Evolutionary conservation across 2,888 invertebrate species (phyloP).

Genomic region (Leucophenga maculata): DNA sequence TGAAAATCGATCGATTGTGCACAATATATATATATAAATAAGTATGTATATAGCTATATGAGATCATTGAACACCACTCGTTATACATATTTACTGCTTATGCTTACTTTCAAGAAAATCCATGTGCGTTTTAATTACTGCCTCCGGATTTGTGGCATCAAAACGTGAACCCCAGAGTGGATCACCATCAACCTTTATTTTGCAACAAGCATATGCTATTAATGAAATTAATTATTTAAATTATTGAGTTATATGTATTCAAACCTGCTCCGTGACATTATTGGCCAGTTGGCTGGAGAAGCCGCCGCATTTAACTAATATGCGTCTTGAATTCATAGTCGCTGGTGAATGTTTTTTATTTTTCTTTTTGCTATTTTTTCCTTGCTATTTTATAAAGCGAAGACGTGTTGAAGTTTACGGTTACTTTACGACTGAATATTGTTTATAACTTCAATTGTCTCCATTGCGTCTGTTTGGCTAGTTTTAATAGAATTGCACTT

Average conservation of each 20-base stretch:
- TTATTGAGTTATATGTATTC: too few relatives aligned
- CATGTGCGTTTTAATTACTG: constrained; percentile 84
- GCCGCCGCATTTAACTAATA: constrained; percentile 80
- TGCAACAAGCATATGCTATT: too few relatives aligned
- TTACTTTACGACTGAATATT: too few relatives aligned
- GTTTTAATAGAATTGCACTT: not conserved
- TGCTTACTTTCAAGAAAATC: constrained; percentile 82
- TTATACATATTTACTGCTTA: not conserved
- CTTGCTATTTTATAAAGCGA: too few relatives aligned
- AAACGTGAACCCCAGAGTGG: constrained; percentile 91
- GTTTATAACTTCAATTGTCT: too few relatives aligned
- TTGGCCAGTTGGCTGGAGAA: constrained; percentile 85
- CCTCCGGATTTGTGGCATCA: constrained; percentile 82
- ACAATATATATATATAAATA: not conserved
- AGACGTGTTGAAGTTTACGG: too few relatives aligned
- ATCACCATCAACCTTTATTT: constrained; percentile 80
- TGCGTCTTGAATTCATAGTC: constrained; percentile 37
- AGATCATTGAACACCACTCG: not conserved
- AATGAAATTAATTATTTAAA: too few relatives aligned
- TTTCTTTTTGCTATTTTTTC: too few relatives aligned
- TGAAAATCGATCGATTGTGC: too few relatives aligned
- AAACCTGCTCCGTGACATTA: constrained; percentile 77
- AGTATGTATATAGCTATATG: not conserved
- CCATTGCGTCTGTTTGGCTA: too few relatives aligned
- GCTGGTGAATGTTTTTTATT: too few relatives aligned